Percentiles rank a stretch among this genome's conserved stretches.
These are phyloP conservation scores for Leucophenga varia DNA, from an alignment of 1,140 invertebrate species.

Conservation along the genomic window DNA sequence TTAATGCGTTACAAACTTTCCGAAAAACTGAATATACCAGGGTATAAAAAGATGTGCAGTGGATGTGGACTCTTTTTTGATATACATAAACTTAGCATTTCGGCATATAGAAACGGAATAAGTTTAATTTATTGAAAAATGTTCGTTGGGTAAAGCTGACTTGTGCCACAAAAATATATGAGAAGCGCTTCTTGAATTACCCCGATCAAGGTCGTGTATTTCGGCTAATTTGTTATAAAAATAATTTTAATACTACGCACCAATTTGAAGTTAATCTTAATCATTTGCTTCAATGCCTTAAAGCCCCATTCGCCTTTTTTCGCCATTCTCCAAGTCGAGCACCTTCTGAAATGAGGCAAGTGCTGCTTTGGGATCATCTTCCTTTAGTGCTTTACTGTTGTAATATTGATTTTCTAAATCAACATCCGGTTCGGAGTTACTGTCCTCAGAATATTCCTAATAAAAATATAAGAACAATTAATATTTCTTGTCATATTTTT, in stretches of 20 bases:
- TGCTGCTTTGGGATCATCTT: slow-evolving; percentile 92
- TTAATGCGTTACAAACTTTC: no score
- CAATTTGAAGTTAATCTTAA: slow-evolving; percentile 99
- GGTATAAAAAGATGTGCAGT: no score
- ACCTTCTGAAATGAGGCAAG: slow-evolving; percentile 96
- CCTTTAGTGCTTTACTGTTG: slow-evolving; percentile 97
- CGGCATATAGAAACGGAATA: no score
- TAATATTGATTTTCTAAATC: slow-evolving; percentile 99
- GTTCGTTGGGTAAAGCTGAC: no score
- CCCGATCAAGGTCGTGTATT: not conserved
- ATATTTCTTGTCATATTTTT: no score
- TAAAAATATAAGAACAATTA: not conserved
- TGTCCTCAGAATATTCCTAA: slow-evolving; percentile 93
- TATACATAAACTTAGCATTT: no score
- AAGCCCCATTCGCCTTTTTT: slow-evolving; percentile 99
- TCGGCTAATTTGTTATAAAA: not conserved
- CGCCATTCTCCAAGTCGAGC: slow-evolving; percentile 91
- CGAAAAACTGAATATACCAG: no score
- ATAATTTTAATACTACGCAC: slow-evolving; percentile 59
- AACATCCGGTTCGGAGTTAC: slow-evolving; percentile 97
- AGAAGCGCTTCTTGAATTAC: no score
- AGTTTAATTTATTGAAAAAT: no score
- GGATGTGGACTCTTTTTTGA: no score
- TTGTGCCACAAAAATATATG: no score
- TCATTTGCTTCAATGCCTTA: slow-evolving; percentile 99